Percentiles rank a stretch among this genome's conserved stretches.
Conservation (phyloP, 1,140 invertebrate genomes). For the Antheraea pernyi region DNA sequence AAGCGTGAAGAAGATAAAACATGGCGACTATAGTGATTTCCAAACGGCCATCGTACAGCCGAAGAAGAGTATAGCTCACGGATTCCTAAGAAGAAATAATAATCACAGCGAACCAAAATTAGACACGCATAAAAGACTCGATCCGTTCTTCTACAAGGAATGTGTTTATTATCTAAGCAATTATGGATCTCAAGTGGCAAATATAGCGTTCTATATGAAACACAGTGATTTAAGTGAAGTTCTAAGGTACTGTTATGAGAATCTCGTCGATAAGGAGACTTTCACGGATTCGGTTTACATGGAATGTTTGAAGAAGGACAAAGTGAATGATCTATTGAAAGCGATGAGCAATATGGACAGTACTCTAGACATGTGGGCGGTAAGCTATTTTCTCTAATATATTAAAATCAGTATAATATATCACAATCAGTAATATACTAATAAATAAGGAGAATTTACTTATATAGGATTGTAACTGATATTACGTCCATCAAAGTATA, state of each 20-base stretch:
- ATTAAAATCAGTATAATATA: background rate
- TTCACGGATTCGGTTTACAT: conserved; percentile 87
- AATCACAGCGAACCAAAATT: conserved; percentile 54
- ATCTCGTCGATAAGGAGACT: conserved; percentile 82
- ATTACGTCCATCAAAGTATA: too few species aligned
- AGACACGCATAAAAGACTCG: conserved; percentile 62
- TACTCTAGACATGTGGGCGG: conserved; percentile 83
- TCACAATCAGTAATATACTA: too few species aligned
- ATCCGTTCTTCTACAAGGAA: conserved; percentile 84
- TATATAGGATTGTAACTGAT: too few species aligned
- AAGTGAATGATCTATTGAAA: conserved; percentile 80
- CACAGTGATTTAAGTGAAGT: conserved; percentile 82
- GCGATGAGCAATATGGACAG: conserved; percentile 82
- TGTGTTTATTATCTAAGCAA: conserved; percentile 86
- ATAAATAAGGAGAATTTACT: too few species aligned
- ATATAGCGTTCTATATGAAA: conserved; percentile 86
- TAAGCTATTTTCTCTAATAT: conserved; percentile 47
- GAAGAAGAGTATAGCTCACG: conserved; percentile 50
- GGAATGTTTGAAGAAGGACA: conserved; percentile 82
- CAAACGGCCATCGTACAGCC: conserved; percentile 56
- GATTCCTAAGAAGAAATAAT: conserved; percentile 51
- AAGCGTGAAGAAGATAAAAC: conserved; percentile 78
- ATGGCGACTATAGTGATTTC: conserved; percentile 78
- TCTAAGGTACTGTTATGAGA: conserved; percentile 82
- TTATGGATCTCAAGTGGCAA: conserved; percentile 84